Base-by-base conservation (phyloP, 2,888 invertebrate species). In the Drosophila lutescens region DNA sequence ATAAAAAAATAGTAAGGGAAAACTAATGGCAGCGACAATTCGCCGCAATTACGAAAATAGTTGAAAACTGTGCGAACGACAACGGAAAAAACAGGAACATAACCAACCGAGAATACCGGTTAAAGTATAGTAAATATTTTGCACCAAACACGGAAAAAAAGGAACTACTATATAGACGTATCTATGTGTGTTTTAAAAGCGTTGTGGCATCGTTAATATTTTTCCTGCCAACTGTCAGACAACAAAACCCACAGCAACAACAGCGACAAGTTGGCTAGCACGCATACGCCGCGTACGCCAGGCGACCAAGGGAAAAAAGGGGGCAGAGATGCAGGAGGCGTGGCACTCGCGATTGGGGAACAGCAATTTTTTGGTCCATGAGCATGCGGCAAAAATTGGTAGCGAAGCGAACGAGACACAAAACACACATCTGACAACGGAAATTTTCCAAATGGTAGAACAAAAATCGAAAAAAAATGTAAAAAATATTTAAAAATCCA, bases 301-400 rank as follows among this genome's bases (percentile, higher is more conserved):
- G 62, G 61, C 55, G 62, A 59, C 57, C 58, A 15, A 34, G 41
- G 40, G n/a, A n/a, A n/a, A n/a, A n/a, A n/a, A n/a, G 58, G 15
- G 32, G 23, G 47, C 38, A 13, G 12, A 10, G 44, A 20, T 17
- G 51, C 20, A 69, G 38, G n/a, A 10, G 41, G 23, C 32, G 20
- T 17, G 13, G 13, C 38, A 68, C 55, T 30, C 41, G 62, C 63
- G 53, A 67, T 41, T 57, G 79, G 65, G 66, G 44, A 62, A 49
- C 60, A 67, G 54, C 78, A 71, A 76, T 80, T 81, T 82, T 71
- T 78, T 78, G 76, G 81, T 80, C 76, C 84, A 78, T 80, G 84
- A 75, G 66, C 73, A 80, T 74, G 74, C 74, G 70, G 74, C 81
- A 80, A 76, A 83, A 86, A 86, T 83, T 86, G 81, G 79, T 80